These are phyloP conservation scores for Semnopithecus entellus DNA, from an alignment of 2,113 vertebrate species.

Conservation along the genomic window DNA sequence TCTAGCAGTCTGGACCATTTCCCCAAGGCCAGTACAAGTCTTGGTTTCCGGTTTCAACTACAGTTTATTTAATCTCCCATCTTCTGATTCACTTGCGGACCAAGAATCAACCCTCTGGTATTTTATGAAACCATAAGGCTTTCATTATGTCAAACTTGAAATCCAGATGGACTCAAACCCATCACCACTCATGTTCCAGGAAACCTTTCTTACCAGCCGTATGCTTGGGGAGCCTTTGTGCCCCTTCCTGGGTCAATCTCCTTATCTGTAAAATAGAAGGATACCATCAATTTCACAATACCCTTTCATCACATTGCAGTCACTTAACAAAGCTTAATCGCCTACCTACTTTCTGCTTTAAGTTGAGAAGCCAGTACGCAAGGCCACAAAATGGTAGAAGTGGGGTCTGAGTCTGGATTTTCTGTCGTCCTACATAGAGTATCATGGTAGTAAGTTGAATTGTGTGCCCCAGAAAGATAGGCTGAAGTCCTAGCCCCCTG, in stretches of 20 bases:
- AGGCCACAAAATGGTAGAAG: background rate
- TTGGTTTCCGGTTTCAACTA: background rate
- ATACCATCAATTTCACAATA: background rate
- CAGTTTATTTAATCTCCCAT: background rate
- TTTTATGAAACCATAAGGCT: constrained; percentile 20
- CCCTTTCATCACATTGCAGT: background rate
- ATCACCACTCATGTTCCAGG: background rate
- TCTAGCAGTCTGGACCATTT: background rate
- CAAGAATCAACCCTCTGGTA: background rate
- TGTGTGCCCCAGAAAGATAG: background rate
- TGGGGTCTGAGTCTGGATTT: background rate
- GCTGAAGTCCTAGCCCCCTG: background rate
- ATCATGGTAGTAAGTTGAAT: background rate
- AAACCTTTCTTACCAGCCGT: background rate
- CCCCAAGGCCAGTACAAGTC: background rate
- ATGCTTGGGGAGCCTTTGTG: no score
- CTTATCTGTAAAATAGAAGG: background rate
- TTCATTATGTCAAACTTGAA: background rate
- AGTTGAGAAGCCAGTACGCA: background rate
- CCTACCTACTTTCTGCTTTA: background rate
- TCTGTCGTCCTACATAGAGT: background rate
- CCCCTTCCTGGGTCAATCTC: background rate
- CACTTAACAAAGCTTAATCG: background rate
- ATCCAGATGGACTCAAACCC: background rate
- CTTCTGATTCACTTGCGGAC: background rate